These are phyloP conservation scores for Athetis lepigone DNA, from an alignment of 2,888 invertebrate genomes.

Conservation along the genomic window DNA sequence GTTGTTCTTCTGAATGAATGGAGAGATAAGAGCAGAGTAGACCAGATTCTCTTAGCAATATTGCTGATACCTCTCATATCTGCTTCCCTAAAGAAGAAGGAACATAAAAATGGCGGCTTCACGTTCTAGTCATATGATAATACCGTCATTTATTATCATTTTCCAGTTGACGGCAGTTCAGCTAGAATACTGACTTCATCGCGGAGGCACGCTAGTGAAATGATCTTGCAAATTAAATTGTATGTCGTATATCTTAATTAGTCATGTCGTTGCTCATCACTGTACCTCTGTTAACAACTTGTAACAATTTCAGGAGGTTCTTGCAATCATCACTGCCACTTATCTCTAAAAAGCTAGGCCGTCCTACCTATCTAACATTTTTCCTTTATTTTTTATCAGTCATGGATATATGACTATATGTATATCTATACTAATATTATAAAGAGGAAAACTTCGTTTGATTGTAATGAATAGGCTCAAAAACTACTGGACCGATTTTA, in stretches of 20 bases:
- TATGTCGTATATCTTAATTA: conserved; percentile 71
- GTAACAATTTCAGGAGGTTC: conserved; percentile 25
- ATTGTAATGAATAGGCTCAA: no score
- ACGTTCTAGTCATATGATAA: conserved; percentile 50
- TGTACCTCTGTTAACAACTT: conserved; percentile 33
- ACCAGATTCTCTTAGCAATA: no score
- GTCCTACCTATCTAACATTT: no score
- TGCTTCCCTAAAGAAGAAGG: no score
- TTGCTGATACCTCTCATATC: no score
- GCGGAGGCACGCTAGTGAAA: conserved; percentile 67
- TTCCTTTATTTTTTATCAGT: no score
- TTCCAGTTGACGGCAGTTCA: conserved; percentile 76
- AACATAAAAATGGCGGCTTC: conserved; percentile 12
- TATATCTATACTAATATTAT: no score
- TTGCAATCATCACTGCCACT: conserved; percentile 17
- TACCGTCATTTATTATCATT: conserved; percentile 65
- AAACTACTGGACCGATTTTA: no score
- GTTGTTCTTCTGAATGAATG: no score
- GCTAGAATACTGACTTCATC: conserved; percentile 73
- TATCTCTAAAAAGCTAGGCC: neutral
- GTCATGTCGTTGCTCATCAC: conserved; percentile 25
- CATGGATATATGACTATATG: no score
- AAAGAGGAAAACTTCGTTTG: no score
- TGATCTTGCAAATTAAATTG: conserved; percentile 74
- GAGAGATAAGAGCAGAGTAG: no score